Evolutionary conservation across 1,140 invertebrate species (phyloP), one percentile per base, ranked within the genome.

Genomic region (Drosophila guanche): DNA sequence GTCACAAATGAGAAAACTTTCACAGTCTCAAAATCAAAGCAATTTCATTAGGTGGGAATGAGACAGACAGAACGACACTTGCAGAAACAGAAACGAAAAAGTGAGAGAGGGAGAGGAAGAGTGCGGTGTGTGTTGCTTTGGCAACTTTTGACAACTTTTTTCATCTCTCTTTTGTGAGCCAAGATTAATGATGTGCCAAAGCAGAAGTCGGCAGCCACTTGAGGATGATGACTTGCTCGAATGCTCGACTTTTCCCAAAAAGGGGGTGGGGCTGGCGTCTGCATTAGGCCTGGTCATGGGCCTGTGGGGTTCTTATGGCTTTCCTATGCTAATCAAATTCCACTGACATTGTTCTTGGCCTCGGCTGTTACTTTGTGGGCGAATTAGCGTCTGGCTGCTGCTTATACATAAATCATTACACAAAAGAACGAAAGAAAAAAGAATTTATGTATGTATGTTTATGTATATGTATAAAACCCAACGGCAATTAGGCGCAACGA

Each of bases 1-100:
- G 20, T 53, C 25, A 58, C 29, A 63, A 84, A 86, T 81, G 77
- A 71, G 77, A 86, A 86, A 86, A 86, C 77, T 86, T 86, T 80
- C 46, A 45, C 22, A 45, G 48, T 60, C 51, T 61, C 33, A 37
- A 86, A 86, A 86, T 88, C 77, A 86, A 86, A 86, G 83, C 77
- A 86, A 80, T 86, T 80, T 83, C 56, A 83, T 83, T 81, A 81
- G 62, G 54, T 25, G 37, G 46, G 50, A 52, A 74, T 45, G 45
- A 20, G 29, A 25, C 40, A 45, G 40, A 41, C 48, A 42, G 40
- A 53, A 47, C 33, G 53, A 48, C 14, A 37, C 10, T 37, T 37
- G 33, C 33, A 37, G 33, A 37, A 42, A 58, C 33, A 25, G 58
- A 59, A 47, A 22, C 10, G 16, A 54, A 59, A 60, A 50, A 27